Evolutionary conservation across 2,113 vertebrate genomes (phyloP).

Genomic region (Sialia sialis): DNA sequence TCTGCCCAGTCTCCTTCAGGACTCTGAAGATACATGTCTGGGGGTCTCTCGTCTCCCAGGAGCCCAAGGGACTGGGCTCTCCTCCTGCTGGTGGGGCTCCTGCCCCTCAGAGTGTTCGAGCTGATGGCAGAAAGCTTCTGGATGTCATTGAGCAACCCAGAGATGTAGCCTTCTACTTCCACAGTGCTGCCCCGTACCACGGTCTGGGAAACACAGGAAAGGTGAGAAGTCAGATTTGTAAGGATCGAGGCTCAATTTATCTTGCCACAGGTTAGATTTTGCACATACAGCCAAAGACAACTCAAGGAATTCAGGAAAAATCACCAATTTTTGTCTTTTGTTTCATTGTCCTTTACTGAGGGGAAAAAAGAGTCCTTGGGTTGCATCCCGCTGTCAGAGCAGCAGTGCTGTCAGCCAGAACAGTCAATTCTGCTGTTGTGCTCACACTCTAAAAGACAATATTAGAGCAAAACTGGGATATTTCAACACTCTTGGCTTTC

Average conservation of each 20-base stretch:
- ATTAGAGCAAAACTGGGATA: not conserved
- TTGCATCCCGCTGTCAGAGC: not conserved
- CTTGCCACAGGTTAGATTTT: not conserved
- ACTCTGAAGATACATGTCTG: constrained; percentile 84
- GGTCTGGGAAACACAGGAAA: constrained; percentile 73
- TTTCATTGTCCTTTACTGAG: not conserved
- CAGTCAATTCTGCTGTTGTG: not conserved
- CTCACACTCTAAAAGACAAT: not conserved
- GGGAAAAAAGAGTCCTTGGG: not conserved
- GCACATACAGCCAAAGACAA: not conserved
- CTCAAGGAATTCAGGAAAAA: not conserved
- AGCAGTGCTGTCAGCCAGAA: not conserved
- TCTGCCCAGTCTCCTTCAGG: constrained; percentile 82
- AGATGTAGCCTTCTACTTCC: constrained; percentile 90
- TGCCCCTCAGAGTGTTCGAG: constrained; percentile 91
- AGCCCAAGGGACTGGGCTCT: constrained; percentile 91
- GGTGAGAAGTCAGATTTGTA: not conserved
- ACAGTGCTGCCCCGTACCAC: constrained; percentile 92
- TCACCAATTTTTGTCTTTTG: not conserved
- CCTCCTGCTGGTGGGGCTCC: constrained; percentile 86
- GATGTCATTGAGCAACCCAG: constrained; percentile 91
- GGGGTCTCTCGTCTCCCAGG: constrained; percentile 83
- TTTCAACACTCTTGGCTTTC: not conserved
- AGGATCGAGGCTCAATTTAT: not conserved
- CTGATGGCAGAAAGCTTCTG: constrained; percentile 94